Evolutionary conservation across 2,797 vertebrate species (phyloP).

Genomic region (Gadopsis marmoratus): DNA sequence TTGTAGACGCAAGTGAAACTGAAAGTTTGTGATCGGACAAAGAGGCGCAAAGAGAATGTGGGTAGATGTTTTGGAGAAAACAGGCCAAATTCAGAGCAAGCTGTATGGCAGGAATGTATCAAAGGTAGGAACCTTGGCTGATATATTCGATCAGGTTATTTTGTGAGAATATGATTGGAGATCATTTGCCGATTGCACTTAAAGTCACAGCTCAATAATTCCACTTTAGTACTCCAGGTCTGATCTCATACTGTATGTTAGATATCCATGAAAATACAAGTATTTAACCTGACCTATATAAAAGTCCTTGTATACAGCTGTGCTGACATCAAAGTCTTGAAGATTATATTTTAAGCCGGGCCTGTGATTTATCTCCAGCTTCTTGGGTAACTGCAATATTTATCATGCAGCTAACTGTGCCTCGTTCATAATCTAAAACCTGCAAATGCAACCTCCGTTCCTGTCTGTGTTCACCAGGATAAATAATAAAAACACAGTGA

Average conservation of each 20-base stretch:
- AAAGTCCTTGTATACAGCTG: slow-evolving; percentile 73
- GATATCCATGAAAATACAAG: slow-evolving; percentile 64
- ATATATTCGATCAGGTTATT: slow-evolving; percentile 9
- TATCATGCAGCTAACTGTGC: slow-evolving; percentile 74
- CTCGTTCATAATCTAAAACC: slow-evolving; percentile 68
- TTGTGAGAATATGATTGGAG: slow-evolving; percentile 1
- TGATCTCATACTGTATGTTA: slow-evolving; percentile 37
- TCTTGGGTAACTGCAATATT: slow-evolving; percentile 78
- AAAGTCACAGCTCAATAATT: slow-evolving; percentile 22
- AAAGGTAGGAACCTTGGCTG: not conserved
- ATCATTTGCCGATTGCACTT: slow-evolving; percentile 10
- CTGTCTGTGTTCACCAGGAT: slow-evolving; percentile 56
- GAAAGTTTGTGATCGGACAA: too few species aligned
- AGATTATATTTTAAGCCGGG: slow-evolving; percentile 79
- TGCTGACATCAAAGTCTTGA: slow-evolving; percentile 76
- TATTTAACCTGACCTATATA: slow-evolving; percentile 82
- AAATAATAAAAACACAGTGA: not conserved
- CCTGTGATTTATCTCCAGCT: slow-evolving; percentile 81
- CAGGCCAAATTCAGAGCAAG: not conserved
- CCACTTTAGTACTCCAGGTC: slow-evolving; percentile 18
- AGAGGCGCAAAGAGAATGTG: not conserved
- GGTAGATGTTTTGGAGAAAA: not conserved
- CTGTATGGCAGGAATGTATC: not conserved
- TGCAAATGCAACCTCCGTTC: slow-evolving; percentile 67
- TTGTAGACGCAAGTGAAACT: too few species aligned